Base-by-base conservation (phyloP, 2,797 vertebrate species). In the Neoniphon sammara region DNA sequence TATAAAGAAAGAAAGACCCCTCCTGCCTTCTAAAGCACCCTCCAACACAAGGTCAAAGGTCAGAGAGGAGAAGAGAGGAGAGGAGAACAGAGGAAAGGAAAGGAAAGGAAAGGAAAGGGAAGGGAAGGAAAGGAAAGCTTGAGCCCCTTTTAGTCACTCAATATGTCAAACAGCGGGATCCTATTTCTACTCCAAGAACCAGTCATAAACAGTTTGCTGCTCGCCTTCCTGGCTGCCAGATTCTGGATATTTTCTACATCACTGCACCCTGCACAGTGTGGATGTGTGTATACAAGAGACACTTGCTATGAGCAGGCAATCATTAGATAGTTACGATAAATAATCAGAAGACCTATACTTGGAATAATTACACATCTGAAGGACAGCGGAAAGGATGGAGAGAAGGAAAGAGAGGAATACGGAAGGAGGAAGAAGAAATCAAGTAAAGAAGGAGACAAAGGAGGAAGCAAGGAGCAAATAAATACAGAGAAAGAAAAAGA, bases 31-130 rank as follows among this genome's bases (percentile, higher is more conserved):
- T 60, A 10, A 20, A 65, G 71, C 66, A 7, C 50, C 36, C 53
- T 56, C 66, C 5, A 31, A 17, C 50, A 46, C 0, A 44, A 57
- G 70, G 81, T 69, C 87, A 86, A 78, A 90, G 81, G 11, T 7
- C 2, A 23, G 25, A n/a, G 27, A 31, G 15, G 31, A 31, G 44
- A 14, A 15, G 17, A 34, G 64, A 49, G 42, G 30, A 23, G 39
- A 25, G 36, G 52, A 36, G 31, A 4, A 15, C 2, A 66, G n/a
- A 15, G 27, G 9, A 30, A 36, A 23, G 17, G 46, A 50, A 17
- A 65, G 47, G 30, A 6, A 36, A 21, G 30, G 18, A 53, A 30
- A 52, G 30, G 47, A 7, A 7, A 42, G 49, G 47, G 7, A 9
- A 36, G 34, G 34, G 7, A 9, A 36, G 8, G 21, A 50, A 15